phyloP scores from a whole-genome alignment of 2,113 vertebrate genomes.

The Axis porcinus region DNA sequence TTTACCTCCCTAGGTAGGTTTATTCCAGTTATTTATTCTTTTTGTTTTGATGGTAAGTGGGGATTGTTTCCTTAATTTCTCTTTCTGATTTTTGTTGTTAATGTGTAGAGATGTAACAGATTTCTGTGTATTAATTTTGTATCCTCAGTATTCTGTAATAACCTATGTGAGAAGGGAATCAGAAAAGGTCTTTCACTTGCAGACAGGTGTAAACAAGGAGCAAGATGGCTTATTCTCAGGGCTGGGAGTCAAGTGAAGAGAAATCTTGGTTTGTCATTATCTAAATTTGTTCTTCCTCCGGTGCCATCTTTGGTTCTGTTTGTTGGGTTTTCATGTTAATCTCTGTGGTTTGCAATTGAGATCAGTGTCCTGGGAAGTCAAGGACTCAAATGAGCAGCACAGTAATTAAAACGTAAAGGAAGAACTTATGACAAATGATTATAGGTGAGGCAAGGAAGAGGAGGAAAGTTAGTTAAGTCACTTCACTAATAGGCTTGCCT shows the following conservation, averaged over 20 bases:
- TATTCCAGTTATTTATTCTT: background rate
- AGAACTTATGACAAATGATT: background rate
- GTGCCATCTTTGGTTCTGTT: background rate
- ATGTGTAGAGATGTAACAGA: background rate
- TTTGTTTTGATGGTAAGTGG: background rate
- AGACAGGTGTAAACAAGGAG: background rate
- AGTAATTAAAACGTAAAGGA: background rate
- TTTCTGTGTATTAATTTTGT: background rate
- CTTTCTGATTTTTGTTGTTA: background rate
- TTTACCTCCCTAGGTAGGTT: background rate
- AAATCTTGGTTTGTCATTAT: background rate
- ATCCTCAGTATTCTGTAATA: background rate
- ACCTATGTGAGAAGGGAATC: background rate
- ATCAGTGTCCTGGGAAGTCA: background rate
- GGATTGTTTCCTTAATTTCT: background rate
- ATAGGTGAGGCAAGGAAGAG: background rate
- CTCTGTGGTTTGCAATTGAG: background rate
- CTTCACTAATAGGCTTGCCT: background rate
- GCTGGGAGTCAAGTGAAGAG: too few relatives aligned
- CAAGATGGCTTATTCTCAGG: background rate
- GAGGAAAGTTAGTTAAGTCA: too few relatives aligned
- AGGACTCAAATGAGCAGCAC: background rate
- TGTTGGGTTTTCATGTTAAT: background rate
- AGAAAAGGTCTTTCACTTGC: background rate
- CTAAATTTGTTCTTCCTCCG: background rate